Evolutionary conservation across 2,113 vertebrate genomes (phyloP).

Genomic region (Erythrolamprus reginae): DNA sequence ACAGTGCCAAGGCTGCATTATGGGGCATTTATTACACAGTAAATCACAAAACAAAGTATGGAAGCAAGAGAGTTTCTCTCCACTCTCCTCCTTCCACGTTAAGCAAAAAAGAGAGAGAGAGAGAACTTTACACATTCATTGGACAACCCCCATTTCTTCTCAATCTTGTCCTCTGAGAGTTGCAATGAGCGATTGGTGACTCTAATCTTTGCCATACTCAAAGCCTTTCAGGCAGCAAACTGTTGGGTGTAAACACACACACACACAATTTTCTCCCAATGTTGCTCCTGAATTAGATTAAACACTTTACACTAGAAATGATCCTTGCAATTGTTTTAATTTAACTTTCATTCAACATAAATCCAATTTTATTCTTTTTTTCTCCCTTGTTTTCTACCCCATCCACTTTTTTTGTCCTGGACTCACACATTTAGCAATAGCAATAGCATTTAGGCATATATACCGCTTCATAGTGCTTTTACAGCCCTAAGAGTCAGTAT

Average conservation of each 20-base stretch:
- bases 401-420: not conserved
- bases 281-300: not conserved
- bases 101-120: conserved; percentile 16
- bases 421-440: not conserved
- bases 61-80: conserved; percentile 15
- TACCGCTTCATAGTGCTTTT: too few relatives aligned
- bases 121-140: not conserved
- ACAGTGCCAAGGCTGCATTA: conserved; percentile 22
- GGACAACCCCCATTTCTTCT: not conserved
- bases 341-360: not conserved
- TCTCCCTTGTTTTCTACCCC: not conserved
- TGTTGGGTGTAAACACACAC: not conserved
- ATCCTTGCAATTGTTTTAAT: not conserved
- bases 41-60: conserved; percentile 48
- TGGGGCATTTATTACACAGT: conserved; percentile 51
- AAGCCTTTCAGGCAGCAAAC: not conserved
- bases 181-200: not conserved
- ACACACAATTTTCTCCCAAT: not conserved
- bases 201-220: not conserved
- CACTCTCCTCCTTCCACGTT: not conserved
- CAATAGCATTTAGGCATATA: too few relatives aligned
- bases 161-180: not conserved
- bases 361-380: not conserved
- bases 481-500: too few relatives aligned
- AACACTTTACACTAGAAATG: not conserved